Evolutionary conservation across 1,140 invertebrate genomes (phyloP).

Genomic region (Pygmarrhopalites habei): DNA sequence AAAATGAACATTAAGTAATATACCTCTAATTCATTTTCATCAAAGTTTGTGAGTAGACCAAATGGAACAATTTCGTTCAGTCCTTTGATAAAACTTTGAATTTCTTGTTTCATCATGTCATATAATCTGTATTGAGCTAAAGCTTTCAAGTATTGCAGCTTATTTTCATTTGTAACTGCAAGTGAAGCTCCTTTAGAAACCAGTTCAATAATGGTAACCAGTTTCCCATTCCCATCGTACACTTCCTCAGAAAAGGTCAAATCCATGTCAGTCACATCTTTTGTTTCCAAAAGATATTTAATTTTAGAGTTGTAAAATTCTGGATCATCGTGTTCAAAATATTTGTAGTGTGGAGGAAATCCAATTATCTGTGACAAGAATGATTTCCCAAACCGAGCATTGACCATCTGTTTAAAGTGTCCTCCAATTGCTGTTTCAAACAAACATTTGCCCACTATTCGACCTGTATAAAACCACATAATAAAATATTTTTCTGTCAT

Average conservation of each 20-base stretch:
- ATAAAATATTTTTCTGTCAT: no score
- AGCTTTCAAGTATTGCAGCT: slow-evolving; percentile 75
- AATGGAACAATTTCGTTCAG: slow-evolving; percentile 84
- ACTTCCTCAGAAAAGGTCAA: slow-evolving; percentile 80
- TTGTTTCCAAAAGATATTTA: slow-evolving; percentile 77
- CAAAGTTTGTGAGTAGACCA: slow-evolving; percentile 86
- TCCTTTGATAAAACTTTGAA: slow-evolving; percentile 79
- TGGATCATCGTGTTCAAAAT: slow-evolving; percentile 92
- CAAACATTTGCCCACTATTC: slow-evolving; percentile 85
- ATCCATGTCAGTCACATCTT: slow-evolving; percentile 77
- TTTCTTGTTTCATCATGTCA: slow-evolving; percentile 68
- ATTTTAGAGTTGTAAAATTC: slow-evolving; percentile 85
- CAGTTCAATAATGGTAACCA: slow-evolving; percentile 57
- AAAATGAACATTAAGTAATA: no score
- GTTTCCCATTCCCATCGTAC: slow-evolving; percentile 65
- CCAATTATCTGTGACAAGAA: slow-evolving; percentile 91
- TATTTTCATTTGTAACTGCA: slow-evolving; percentile 66
- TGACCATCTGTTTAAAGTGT: slow-evolving; percentile 73
- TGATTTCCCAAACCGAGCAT: slow-evolving; percentile 74
- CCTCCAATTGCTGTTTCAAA: slow-evolving; percentile 87
- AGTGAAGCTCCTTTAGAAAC: slow-evolving; percentile 64
- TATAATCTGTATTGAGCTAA: slow-evolving; percentile 80
- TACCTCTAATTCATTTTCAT: slow-evolving; percentile 92
- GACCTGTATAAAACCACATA: no score
- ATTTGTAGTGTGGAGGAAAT: slow-evolving; percentile 83